A percentile compares a stretch with the other conserved stretches of the same genome.
phyloP scores from a whole-genome alignment of 2,113 vertebrate species.

The Catharus bicknelli region DNA sequence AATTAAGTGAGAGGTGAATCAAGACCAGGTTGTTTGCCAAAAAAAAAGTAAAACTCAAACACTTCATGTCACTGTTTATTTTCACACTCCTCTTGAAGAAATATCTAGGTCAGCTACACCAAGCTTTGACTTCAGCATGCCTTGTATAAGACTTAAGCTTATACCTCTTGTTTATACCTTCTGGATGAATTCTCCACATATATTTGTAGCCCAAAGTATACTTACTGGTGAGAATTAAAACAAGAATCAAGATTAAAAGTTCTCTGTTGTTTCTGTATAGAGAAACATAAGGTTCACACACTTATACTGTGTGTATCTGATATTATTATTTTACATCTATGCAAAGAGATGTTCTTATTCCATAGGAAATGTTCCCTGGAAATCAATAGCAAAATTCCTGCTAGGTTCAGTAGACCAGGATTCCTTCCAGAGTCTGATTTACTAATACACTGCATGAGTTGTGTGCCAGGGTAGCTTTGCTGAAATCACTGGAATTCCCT shows the following conservation, averaged over 20 bases:
- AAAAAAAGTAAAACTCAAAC: conserved; percentile 49
- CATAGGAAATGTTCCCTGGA: neutral
- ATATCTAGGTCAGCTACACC: conserved; percentile 5
- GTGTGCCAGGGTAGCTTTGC: neutral
- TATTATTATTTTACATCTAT: neutral
- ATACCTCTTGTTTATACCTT: conserved; percentile 3
- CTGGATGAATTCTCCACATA: neutral
- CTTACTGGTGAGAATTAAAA: neutral
- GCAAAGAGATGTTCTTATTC: neutral
- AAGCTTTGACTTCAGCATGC: conserved; percentile 1
- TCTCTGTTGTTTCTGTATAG: neutral
- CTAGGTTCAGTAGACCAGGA: neutral
- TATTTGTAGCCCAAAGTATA: neutral
- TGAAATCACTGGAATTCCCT: neutral
- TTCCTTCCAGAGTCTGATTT: neutral
- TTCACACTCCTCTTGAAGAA: conserved; percentile 50
- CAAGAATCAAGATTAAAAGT: neutral
- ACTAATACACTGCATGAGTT: neutral
- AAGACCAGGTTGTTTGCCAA: conserved; percentile 43
- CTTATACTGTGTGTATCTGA: neutral
- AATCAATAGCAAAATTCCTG: neutral
- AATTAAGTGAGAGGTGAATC: conserved; percentile 61
- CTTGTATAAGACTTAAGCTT: neutral
- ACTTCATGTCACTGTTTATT: conserved; percentile 53
- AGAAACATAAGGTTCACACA: neutral